Evolutionary conservation across 92 coral and sea anemone genomes (phyloP).

Genomic region (Actinostola sp.): DNA sequence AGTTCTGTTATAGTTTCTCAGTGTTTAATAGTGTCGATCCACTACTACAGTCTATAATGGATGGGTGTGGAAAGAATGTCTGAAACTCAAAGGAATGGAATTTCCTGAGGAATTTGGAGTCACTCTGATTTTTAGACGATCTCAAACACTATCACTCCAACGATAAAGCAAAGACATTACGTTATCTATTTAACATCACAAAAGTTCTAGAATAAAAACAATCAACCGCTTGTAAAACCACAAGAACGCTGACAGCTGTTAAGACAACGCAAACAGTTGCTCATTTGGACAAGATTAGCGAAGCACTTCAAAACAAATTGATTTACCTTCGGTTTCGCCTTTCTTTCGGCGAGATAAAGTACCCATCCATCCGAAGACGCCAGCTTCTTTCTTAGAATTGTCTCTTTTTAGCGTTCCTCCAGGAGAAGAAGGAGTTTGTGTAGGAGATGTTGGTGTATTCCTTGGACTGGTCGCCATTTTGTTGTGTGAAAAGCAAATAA

Average conservation of each 20-base stretch:
- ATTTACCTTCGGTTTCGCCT: slow-evolving; percentile 51
- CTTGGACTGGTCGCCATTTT: slow-evolving; percentile 75
- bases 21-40: no score
- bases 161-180: background rate
- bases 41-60: background rate
- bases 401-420: slow-evolving; percentile 86
- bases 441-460: slow-evolving; percentile 35
- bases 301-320: slow-evolving; percentile 3
- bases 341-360: slow-evolving; percentile 90
- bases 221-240: background rate
- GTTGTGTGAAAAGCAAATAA: background rate
- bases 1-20: no score
- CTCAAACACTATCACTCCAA: background rate
- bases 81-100: slow-evolving; percentile 27
- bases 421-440: slow-evolving; percentile 81
- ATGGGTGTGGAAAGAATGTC: background rate
- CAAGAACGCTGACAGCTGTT: slow-evolving; percentile 28
- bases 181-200: background rate
- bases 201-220: background rate
- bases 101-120: slow-evolving; percentile 30
- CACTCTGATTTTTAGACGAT: background rate
- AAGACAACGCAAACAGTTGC: background rate
- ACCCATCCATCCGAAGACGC: slow-evolving; percentile 96
- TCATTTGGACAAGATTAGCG: background rate
- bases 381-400: slow-evolving; percentile 75